Evolutionary conservation across 2,888 invertebrate species (phyloP), one percentile per base, ranked within the genome.

Genomic region (Acleris emargana): DNA sequence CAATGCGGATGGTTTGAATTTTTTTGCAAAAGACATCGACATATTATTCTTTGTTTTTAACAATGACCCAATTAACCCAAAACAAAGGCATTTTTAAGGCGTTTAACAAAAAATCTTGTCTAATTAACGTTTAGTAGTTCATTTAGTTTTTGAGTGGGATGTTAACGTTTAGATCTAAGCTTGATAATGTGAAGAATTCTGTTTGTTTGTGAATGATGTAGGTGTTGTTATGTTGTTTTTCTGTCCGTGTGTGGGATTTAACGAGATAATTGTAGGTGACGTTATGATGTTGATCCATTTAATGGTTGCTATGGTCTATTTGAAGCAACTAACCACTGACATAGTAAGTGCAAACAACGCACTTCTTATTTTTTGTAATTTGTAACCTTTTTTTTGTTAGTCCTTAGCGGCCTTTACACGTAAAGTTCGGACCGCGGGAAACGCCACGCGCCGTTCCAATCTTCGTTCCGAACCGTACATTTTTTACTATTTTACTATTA

Each of bases 201-300:
- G 71, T 67, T 67, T 20, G 63, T 69, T 71, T 72, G 68, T 63
- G 61, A 60, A 69, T 57, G 54, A 73, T 73, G 82, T 84, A 78
- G 83, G 83, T 73, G 80, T 77, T 72, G 67, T 73, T 79, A 70
- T 38, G 38, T 67, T 71, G 69, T 54, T 67, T 52, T 52, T 72
- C 47, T 49, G 52, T 72, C 73, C 70, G 74, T 51, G 20, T 55
- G 59, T 55, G 25, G 32, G 45, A n/a, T 51, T 55, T 22, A 57
- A 66, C 16, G 50, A 38, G 51, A 22, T 45, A 20, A 32, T 38
- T 59, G 59, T 60, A 55, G 43, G 32, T 38, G 4, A 43, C 5
- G 54, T 22, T 59, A 47, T 47, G 32, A 18, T 62, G 54, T 22
- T 38, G 38, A 38, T 38, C 9, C 9, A 9, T 32, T 32, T 32